Percentiles rank a stretch among this genome's conserved stretches.
Conservation (phyloP, 2,113 vertebrate species). For the Theropithecus gelada region DNA sequence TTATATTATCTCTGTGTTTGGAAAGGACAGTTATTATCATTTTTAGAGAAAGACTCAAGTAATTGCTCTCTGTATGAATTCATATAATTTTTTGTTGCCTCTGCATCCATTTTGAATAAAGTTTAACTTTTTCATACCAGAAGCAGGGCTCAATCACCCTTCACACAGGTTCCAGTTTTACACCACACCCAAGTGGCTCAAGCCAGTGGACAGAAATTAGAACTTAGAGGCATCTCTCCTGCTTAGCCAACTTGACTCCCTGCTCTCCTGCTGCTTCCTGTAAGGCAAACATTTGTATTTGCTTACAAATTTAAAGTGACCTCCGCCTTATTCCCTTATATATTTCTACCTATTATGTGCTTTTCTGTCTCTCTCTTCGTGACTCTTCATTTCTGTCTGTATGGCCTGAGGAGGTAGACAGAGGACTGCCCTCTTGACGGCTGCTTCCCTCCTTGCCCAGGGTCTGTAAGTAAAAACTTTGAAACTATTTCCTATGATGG, state of each 20-base stretch:
- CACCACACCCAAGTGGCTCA: not conserved
- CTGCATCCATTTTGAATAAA: not conserved
- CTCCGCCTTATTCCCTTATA: not conserved
- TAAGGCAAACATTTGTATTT: not conserved
- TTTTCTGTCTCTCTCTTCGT: not conserved
- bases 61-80: not conserved
- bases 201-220: not conserved
- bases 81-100: not conserved
- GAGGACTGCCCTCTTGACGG: not conserved
- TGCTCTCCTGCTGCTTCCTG: not conserved
- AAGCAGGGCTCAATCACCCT: not conserved
- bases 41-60: not conserved
- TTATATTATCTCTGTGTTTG: not conserved
- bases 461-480: not conserved
- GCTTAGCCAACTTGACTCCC: not conserved
- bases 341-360: not conserved
- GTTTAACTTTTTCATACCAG: not conserved
- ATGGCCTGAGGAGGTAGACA: too few species aligned
- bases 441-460: not conserved
- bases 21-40: not conserved
- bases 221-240: not conserved
- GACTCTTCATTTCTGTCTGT: not conserved
- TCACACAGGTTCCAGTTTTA: not conserved
- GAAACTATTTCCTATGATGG: not conserved
- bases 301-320: not conserved